Conservation (phyloP, 2,888 invertebrate genomes). For the Andrena fulva region DNA sequence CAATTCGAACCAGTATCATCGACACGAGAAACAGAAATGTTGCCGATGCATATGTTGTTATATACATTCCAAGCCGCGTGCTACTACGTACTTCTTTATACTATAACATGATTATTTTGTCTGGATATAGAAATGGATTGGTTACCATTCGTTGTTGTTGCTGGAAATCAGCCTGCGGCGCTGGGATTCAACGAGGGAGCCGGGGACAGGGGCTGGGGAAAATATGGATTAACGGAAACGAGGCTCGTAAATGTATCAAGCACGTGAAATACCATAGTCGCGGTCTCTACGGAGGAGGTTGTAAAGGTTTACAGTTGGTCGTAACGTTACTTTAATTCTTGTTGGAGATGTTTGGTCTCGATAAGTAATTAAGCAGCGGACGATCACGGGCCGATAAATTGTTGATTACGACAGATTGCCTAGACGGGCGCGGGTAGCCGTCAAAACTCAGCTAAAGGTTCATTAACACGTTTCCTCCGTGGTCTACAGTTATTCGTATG, state of each 20-base stretch:
- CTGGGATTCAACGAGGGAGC: neutral
- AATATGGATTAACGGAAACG: constrained; percentile 39
- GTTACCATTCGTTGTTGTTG: neutral
- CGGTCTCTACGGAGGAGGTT: neutral
- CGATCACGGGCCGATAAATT: constrained; percentile 45
- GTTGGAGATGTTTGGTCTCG: constrained; percentile 35
- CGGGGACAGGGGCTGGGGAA: neutral
- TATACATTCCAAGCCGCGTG: too few species aligned
- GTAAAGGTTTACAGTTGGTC: constrained; percentile 7
- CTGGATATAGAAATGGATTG: too few species aligned
- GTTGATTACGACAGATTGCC: constrained; percentile 45
- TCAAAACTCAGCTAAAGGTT: constrained; percentile 38
- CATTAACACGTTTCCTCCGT: constrained; percentile 59
- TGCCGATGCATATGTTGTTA: too few species aligned
- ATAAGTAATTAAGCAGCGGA: constrained; percentile 51
- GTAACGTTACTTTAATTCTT: constrained; percentile 48
- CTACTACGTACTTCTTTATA: too few species aligned
- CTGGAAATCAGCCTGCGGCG: neutral
- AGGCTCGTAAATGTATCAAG: constrained; percentile 7
- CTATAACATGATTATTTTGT: neutral
- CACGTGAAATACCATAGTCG: neutral
- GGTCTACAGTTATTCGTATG: constrained; percentile 16
- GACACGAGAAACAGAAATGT: too few species aligned
- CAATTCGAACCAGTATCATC: too few species aligned
- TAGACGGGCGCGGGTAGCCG: constrained; percentile 6